phyloP scores from a whole-genome alignment of 2,797 vertebrate species.

The Bovichtus variegatus region DNA sequence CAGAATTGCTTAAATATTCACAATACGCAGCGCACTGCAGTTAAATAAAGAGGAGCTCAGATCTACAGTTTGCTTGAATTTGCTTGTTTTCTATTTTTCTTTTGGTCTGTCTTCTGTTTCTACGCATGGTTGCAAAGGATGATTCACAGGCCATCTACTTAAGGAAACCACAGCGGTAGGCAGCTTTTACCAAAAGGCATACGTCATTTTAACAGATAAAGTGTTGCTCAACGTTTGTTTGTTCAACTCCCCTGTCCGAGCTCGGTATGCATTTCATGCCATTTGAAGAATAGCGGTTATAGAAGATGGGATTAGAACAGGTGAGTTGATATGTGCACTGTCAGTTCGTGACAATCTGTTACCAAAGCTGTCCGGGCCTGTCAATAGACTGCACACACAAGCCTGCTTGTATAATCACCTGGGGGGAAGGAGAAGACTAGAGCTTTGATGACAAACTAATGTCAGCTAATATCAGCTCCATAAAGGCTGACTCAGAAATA shows the following conservation, averaged over 20 bases:
- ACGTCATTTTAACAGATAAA: slow-evolving; percentile 38
- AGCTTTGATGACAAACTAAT: slow-evolving; percentile 78
- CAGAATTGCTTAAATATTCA: slow-evolving; percentile 57
- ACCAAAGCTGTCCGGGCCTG: slow-evolving; percentile 50
- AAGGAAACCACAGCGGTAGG: slow-evolving; percentile 69
- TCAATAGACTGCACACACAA: slow-evolving; percentile 55
- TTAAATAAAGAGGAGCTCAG: slow-evolving; percentile 51
- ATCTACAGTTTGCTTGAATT: slow-evolving; percentile 23
- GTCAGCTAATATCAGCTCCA: slow-evolving; percentile 74
- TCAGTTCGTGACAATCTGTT: slow-evolving; percentile 59
- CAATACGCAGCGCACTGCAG: slow-evolving; percentile 30
- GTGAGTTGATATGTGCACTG: slow-evolving; percentile 42
- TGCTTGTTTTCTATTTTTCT: slow-evolving; percentile 40
- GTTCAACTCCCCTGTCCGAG: slow-evolving; percentile 32
- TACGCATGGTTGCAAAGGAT: slow-evolving; percentile 41
- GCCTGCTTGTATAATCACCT: slow-evolving; percentile 53
- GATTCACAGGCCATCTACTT: slow-evolving; percentile 60
- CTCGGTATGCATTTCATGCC: slow-evolving; percentile 23
- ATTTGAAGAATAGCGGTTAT: slow-evolving; percentile 17
- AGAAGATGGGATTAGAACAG: slow-evolving; percentile 43
- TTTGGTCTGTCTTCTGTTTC: slow-evolving; percentile 41
- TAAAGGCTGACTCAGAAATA: slow-evolving; percentile 81
- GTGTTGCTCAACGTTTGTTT: slow-evolving; percentile 36
- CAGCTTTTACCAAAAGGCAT: slow-evolving; percentile 45
- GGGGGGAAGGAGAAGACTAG: slow-evolving; percentile 2